phyloP scores from a whole-genome alignment of 1,140 invertebrate species.

The Luehdorfia chinensis region DNA sequence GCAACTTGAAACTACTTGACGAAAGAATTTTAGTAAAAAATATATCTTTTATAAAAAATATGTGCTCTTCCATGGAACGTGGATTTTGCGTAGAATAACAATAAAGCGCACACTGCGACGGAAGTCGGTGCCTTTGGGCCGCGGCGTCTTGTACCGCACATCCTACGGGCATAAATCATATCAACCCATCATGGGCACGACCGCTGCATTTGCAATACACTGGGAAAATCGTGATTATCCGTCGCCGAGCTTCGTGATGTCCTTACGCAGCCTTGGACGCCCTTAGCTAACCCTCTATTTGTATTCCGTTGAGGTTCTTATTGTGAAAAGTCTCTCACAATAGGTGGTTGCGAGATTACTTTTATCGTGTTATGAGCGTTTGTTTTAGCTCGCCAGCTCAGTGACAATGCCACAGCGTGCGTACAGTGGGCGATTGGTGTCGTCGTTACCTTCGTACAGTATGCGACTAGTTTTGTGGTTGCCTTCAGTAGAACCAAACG shows the following conservation, averaged over 20 bases:
- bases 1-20: too few species aligned
- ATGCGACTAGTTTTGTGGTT: too few species aligned
- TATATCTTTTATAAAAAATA: too few species aligned
- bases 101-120: conserved; percentile 25
- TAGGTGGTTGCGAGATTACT: neutral
- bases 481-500: too few species aligned
- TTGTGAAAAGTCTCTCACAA: conserved; percentile 20
- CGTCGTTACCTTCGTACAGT: too few species aligned
- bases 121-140: conserved; percentile 43
- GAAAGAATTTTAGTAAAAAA: too few species aligned
- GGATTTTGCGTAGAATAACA: conserved; percentile 33
- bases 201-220: conserved; percentile 36
- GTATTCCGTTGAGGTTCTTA: conserved; percentile 16
- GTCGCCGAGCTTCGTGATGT: conserved; percentile 21
- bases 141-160: conserved; percentile 23
- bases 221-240: conserved; percentile 37
- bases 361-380: conserved; percentile 5
- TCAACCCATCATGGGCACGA: conserved; percentile 33
- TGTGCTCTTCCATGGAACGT: neutral
- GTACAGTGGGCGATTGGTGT: too few species aligned
- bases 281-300: conserved; percentile 18
- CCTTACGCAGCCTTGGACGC: conserved; percentile 24
- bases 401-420: too few species aligned
- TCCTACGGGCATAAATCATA: conserved; percentile 46
- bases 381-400: neutral